phyloP scores from a whole-genome alignment of 92 coral and sea anemone species.

The Zoanthus gigantus region DNA sequence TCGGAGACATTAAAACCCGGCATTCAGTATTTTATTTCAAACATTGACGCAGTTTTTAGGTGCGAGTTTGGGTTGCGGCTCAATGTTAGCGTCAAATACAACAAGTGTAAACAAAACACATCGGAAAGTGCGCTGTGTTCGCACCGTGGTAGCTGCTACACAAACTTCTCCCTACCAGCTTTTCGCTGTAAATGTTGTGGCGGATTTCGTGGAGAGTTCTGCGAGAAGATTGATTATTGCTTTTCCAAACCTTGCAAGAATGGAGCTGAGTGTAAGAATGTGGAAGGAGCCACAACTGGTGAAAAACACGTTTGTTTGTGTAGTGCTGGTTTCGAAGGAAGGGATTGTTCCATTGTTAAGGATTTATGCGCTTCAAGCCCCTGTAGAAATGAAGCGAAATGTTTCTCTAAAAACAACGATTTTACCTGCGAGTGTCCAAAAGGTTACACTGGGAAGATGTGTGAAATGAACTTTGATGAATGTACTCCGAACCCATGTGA shows the following conservation, averaged over 20 bases:
- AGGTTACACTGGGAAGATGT: constrained; percentile 86
- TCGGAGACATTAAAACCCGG: constrained; percentile 73
- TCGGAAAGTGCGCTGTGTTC: constrained; percentile 68
- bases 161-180: constrained; percentile 79
- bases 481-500: constrained; percentile 85
- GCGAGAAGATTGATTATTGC: constrained; percentile 91
- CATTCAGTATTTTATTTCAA: constrained; percentile 84
- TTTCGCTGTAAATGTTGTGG: constrained; percentile 93
- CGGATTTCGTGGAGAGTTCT: constrained; percentile 94
- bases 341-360: constrained; percentile 84
- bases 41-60: constrained; percentile 90
- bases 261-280: constrained; percentile 80
- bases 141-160: constrained; percentile 84
- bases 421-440: constrained; percentile 82
- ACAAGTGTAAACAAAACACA: constrained; percentile 74
- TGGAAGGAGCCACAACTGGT: constrained; percentile 64
- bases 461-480: constrained; percentile 84
- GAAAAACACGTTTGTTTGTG: constrained; percentile 81
- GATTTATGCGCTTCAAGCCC: constrained; percentile 92
- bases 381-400: constrained; percentile 80
- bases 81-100: constrained; percentile 95
- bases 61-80: constrained; percentile 96
- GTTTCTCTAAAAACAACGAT: constrained; percentile 85
- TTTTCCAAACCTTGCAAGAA: constrained; percentile 93
- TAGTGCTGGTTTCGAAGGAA: constrained; percentile 88